Evolutionary conservation across 2,888 invertebrate species (phyloP).

Genomic region (Matsumyia berberina): DNA sequence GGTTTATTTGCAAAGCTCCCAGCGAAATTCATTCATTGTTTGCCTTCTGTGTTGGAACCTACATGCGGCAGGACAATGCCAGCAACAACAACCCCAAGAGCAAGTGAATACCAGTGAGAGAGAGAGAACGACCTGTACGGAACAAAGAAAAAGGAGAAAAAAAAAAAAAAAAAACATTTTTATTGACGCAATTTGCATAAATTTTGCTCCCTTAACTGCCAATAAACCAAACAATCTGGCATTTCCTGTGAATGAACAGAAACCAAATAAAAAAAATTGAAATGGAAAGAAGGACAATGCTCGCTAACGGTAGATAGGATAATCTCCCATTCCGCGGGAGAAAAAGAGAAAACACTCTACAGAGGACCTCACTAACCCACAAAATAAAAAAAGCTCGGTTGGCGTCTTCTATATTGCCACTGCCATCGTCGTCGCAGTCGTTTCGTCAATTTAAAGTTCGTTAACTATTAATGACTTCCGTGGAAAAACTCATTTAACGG

Average conservation of each 20-base stretch:
- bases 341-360: conserved; percentile 27
- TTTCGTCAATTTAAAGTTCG: conserved; percentile 77
- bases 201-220: conserved; percentile 75
- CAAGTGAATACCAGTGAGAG: not conserved
- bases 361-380: conserved; percentile 50
- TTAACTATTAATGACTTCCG: conserved; percentile 77
- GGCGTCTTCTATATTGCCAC: conserved; percentile 39
- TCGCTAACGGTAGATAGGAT: conserved; percentile 73
- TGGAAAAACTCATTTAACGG: conserved; percentile 72
- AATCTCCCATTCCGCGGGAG: conserved; percentile 45
- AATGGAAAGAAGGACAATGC: conserved; percentile 70
- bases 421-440: conserved; percentile 46
- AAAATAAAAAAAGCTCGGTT: conserved; percentile 39
- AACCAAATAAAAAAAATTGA: conserved; percentile 24
- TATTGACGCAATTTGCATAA: conserved; percentile 75
- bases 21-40: conserved; percentile 57
- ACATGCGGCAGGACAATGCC: conserved; percentile 43
- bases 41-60: conserved; percentile 9
- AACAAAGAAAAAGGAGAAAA: conserved; percentile 11
- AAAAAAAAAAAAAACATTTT: conserved; percentile 62
- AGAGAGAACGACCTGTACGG: no score
- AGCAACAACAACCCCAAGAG: conserved; percentile 19
- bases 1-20: conserved; percentile 31
- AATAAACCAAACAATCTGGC: conserved; percentile 77
- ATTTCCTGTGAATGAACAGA: conserved; percentile 63